Evolutionary conservation across 2,888 invertebrate genomes (phyloP).

Genomic region (Kryphioiulus occultus): DNA sequence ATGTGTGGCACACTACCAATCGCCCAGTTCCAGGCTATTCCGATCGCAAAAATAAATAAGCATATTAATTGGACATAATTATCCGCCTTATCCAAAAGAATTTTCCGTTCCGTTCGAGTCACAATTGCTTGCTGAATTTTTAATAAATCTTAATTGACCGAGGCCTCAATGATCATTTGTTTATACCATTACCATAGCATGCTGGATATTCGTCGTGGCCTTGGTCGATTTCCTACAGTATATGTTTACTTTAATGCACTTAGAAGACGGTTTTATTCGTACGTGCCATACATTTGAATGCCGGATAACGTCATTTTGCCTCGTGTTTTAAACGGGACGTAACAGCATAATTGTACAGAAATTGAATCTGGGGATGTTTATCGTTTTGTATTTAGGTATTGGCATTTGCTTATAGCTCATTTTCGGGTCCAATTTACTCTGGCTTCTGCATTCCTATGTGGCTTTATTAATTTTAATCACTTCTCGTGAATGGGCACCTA

Average conservation of each 20-base stretch:
- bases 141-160: neutral
- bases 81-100: neutral
- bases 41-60: slow-evolving; percentile 37
- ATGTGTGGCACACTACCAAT: slow-evolving; percentile 52
- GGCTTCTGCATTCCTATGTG: neutral
- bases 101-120: neutral
- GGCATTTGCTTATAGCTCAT: neutral
- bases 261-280: neutral
- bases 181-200: neutral
- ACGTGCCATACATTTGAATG: neutral
- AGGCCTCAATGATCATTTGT: neutral
- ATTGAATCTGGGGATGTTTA: neutral
- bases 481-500: neutral
- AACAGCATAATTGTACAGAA: neutral
- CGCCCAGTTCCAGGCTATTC: slow-evolving; percentile 51
- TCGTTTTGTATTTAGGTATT: neutral
- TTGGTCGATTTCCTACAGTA: neutral
- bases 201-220: neutral
- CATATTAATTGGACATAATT: neutral
- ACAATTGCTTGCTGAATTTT: neutral
- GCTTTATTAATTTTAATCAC: neutral
- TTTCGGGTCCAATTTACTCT: neutral
- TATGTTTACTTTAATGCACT: neutral
- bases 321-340: slow-evolving; percentile 15
- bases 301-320: neutral